These are phyloP conservation scores for Apodemus sylvaticus DNA, from an alignment of 2,113 vertebrate species.

Conservation along the genomic window DNA sequence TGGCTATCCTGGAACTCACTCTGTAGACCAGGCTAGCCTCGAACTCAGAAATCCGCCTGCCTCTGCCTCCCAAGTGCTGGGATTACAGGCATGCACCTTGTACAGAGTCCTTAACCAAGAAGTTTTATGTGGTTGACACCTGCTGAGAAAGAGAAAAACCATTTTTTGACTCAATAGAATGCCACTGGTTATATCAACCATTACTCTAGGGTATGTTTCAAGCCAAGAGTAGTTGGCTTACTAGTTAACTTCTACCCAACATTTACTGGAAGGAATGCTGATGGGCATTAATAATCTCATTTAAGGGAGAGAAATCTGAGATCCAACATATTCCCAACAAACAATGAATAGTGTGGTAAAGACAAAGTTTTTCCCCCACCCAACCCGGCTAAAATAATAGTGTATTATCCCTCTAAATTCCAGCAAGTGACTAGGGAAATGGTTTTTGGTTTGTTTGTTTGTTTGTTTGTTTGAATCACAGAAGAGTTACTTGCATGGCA, in stretches of 20 bases:
- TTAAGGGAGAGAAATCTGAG: conserved; percentile 52
- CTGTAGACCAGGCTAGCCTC: too few relatives aligned
- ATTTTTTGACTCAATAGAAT: neutral
- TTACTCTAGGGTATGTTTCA: neutral
- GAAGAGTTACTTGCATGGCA: conserved; percentile 16
- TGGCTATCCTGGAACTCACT: too few relatives aligned
- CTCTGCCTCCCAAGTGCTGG: too few relatives aligned
- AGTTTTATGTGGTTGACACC: neutral
- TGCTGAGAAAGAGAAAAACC: neutral
- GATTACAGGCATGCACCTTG: too few relatives aligned
- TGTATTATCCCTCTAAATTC: conserved; percentile 9
- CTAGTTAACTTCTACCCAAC: conserved; percentile 42
- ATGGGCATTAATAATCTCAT: neutral
- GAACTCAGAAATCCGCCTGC: too few relatives aligned
- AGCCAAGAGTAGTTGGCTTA: neutral
- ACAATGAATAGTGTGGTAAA: neutral
- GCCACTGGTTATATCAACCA: neutral
- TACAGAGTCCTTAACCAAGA: neutral
- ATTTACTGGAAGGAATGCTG: conserved; percentile 43
- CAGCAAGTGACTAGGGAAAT: conserved; percentile 48
- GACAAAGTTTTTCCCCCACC: neutral
- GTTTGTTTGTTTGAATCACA: neutral
- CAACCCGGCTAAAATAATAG: neutral
- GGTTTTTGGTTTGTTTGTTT: neutral
- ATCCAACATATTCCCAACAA: neutral